Percentiles rank a stretch among this genome's conserved stretches.
Conservation (phyloP, 2,113 vertebrate genomes). For the Pongo pygmaeus region DNA sequence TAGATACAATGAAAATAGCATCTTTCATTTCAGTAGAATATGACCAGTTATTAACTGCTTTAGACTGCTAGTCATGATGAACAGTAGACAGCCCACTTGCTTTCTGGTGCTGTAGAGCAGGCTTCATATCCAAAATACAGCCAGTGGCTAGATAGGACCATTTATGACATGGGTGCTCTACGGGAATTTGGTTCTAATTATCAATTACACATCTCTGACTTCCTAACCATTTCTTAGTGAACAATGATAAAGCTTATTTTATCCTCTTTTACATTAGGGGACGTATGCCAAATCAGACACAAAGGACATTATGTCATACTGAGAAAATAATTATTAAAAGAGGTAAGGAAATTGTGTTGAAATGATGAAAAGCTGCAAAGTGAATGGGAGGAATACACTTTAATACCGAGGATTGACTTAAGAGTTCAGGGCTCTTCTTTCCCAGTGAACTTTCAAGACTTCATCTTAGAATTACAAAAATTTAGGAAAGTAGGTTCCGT, state of each 20-base stretch:
- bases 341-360: slow-evolving; percentile 28
- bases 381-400: not conserved
- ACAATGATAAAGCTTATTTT: slow-evolving; percentile 16
- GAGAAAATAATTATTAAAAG: slow-evolving; percentile 26
- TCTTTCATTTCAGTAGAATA: not conserved
- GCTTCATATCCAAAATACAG: not conserved
- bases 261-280: not conserved
- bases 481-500: not conserved
- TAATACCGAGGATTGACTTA: not conserved
- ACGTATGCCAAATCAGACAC: slow-evolving; percentile 26
- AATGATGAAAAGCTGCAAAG: slow-evolving; percentile 35
- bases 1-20: not conserved
- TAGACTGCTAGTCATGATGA: not conserved
- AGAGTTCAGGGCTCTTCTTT: not conserved
- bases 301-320: not conserved
- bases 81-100: not conserved
- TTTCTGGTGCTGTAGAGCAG: not conserved
- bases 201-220: not conserved
- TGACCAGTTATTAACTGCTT: not conserved
- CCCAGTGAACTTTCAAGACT: not conserved
- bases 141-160: not conserved
- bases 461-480: not conserved
- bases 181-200: not conserved
- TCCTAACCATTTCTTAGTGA: not conserved
- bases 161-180: not conserved